A percentile compares a stretch with the other conserved stretches of the same genome.
phyloP scores from a whole-genome alignment of 2,113 vertebrate genomes.

The Muntiacus reevesi region DNA sequence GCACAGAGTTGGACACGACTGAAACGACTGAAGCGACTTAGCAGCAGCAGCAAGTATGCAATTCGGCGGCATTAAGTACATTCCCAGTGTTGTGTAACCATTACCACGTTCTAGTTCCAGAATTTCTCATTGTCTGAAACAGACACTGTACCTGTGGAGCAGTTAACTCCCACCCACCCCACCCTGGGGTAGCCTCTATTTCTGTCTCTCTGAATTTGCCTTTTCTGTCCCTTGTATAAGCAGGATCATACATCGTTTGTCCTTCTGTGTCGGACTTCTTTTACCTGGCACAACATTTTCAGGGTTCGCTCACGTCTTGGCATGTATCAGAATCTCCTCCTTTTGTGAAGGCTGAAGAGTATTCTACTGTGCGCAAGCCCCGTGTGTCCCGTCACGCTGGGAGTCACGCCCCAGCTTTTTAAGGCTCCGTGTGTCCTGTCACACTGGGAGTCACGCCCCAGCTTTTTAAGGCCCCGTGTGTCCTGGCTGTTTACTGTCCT shows the following conservation, averaged over 20 bases:
- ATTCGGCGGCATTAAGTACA: background rate
- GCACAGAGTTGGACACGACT: no score
- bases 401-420: background rate
- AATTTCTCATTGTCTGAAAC: background rate
- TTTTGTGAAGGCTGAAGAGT: background rate
- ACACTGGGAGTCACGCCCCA: background rate
- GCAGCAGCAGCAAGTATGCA: background rate
- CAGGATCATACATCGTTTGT: background rate
- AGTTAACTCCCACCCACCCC: background rate
- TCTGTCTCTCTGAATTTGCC: background rate
- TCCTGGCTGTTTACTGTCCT: background rate
- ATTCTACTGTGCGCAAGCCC: fast-evolving
- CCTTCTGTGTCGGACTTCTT: background rate
- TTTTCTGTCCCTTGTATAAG: background rate
- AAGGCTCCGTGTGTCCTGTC: background rate
- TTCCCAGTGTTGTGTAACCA: background rate
- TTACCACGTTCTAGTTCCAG: background rate
- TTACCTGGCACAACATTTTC: background rate
- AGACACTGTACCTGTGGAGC: background rate
- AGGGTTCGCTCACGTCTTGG: background rate
- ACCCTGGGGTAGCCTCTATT: background rate
- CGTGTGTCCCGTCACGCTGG: background rate
- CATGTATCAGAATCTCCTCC: background rate
- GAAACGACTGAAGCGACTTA: no score
- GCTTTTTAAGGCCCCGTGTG: background rate